Conservation (phyloP, 2,888 invertebrate species). For the Drosophila flavopinicola region DNA sequence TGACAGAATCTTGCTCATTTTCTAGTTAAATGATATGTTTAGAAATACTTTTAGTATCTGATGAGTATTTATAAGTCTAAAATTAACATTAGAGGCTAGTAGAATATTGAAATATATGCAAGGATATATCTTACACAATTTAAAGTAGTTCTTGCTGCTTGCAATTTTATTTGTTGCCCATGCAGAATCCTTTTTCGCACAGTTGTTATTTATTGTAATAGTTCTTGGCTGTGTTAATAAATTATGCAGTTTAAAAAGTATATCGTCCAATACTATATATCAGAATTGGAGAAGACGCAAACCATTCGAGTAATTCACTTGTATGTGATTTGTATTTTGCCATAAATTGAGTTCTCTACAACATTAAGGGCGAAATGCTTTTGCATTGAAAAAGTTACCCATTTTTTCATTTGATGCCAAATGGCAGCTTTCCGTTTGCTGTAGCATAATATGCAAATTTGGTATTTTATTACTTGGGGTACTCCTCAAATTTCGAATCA, state of each 20-base stretch:
- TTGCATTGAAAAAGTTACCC: conserved; percentile 11
- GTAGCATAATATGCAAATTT: conserved; percentile 44
- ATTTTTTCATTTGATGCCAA: conserved; percentile 20
- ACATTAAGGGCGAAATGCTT: conserved; percentile 2
- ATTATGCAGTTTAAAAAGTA: no score
- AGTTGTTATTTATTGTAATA: no score
- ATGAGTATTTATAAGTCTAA: no score
- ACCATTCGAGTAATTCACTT: conserved; percentile 12
- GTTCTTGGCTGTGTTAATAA: no score
- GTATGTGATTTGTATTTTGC: conserved; percentile 14
- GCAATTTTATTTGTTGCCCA: no score
- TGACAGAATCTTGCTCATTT: no score
- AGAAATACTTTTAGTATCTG: no score
- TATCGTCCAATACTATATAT: not conserved
- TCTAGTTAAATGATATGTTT: not conserved
- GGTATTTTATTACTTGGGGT: conserved; percentile 52
- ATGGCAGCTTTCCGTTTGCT: conserved; percentile 23
- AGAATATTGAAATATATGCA: no score
- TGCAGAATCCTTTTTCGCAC: no score
- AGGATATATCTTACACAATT: no score
- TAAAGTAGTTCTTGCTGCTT: no score
- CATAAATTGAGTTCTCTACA: conserved; percentile 27
- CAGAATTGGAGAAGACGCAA: not conserved
- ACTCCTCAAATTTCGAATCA: conserved; percentile 69
- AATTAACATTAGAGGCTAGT: no score